These are phyloP conservation scores for Conger conger DNA, from an alignment of 2,113 vertebrate genomes.

Conservation along the genomic window DNA sequence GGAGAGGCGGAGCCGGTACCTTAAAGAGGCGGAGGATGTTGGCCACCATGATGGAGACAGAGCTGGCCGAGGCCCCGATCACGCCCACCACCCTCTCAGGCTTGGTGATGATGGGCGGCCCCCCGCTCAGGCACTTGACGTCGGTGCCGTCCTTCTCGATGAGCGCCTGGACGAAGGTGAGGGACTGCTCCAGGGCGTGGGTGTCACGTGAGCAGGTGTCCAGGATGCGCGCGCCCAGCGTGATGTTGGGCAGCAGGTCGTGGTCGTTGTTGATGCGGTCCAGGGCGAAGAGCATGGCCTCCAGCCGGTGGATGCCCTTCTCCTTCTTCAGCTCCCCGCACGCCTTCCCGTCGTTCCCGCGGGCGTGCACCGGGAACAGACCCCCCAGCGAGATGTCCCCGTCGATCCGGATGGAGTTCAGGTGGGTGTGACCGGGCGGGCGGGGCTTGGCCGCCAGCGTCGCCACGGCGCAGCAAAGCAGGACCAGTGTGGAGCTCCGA, in stretches of 20 bases:
- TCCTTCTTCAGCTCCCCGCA: constrained; percentile 96
- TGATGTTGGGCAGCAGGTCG: constrained; percentile 93
- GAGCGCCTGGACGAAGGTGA: constrained; percentile 94
- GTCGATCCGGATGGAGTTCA: constrained; percentile 94
- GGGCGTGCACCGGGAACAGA: constrained; percentile 88
- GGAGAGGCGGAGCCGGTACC: constrained; percentile 65
- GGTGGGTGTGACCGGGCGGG: constrained; percentile 83
- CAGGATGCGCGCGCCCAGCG: constrained; percentile 89
- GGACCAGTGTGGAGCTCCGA: constrained; percentile 42
- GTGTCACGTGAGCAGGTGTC: constrained; percentile 96
- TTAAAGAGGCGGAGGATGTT: constrained; percentile 96
- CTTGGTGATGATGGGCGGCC: constrained; percentile 93
- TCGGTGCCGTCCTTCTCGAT: constrained; percentile 95
- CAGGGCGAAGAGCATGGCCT: constrained; percentile 94
- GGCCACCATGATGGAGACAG: constrained; percentile 97
- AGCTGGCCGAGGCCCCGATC: constrained; percentile 92
- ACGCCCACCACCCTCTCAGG: constrained; percentile 90
- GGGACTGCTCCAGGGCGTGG: constrained; percentile 92
- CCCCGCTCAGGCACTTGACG: constrained; percentile 87
- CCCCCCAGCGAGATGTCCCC: constrained; percentile 94
- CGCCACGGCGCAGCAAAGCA: constrained; percentile 64
- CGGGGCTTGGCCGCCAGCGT: constrained; percentile 79
- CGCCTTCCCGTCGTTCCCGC: constrained; percentile 84
- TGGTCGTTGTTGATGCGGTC: constrained; percentile 95
- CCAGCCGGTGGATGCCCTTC: constrained; percentile 91